Evolutionary conservation across 1,140 invertebrate species (phyloP).

Genomic region (Pseudachorutes palmiensis): DNA sequence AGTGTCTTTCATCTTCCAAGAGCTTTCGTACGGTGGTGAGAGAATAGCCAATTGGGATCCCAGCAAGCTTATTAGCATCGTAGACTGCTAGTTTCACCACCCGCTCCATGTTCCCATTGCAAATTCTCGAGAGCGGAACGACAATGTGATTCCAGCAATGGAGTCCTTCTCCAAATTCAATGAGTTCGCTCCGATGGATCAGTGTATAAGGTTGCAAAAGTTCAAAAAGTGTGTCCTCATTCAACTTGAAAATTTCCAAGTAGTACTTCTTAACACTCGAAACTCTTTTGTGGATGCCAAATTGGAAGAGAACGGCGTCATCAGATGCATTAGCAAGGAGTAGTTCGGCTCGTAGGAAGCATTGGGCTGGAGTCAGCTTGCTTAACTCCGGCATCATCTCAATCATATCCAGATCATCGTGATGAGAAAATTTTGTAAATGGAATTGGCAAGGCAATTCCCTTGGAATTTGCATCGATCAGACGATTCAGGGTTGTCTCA

Average conservation of each 20-base stretch:
- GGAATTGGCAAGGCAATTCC: constrained; percentile 5
- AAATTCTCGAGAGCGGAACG: constrained; percentile 15
- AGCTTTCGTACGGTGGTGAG: constrained; percentile 25
- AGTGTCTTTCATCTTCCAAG: constrained; percentile 8
- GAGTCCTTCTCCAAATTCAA: constrained; percentile 1
- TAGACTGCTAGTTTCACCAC: constrained; percentile 30
- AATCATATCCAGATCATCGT: neutral
- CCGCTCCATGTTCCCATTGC: constrained; percentile 26
- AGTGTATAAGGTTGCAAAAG: constrained; percentile 26
- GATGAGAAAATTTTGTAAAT: neutral
- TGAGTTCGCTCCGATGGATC: constrained; percentile 25
- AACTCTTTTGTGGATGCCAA: constrained; percentile 7
- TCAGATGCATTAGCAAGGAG: constrained; percentile 6
- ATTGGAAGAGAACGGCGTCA: constrained; percentile 14
- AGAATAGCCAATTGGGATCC: constrained; percentile 19
- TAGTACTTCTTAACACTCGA: constrained; percentile 4
- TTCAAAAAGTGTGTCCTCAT: constrained; percentile 17
- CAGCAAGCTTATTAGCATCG: constrained; percentile 12
- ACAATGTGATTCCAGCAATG: constrained; percentile 22
- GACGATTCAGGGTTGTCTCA: neutral
- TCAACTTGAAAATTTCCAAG: constrained; percentile 22
- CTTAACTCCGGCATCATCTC: no score
- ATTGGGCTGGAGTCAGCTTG: neutral
- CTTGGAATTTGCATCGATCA: neutral
- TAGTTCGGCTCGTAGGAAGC: constrained; percentile 12